Conservation (phyloP, 2,888 invertebrate species). For the Torymus tubicola region DNA sequence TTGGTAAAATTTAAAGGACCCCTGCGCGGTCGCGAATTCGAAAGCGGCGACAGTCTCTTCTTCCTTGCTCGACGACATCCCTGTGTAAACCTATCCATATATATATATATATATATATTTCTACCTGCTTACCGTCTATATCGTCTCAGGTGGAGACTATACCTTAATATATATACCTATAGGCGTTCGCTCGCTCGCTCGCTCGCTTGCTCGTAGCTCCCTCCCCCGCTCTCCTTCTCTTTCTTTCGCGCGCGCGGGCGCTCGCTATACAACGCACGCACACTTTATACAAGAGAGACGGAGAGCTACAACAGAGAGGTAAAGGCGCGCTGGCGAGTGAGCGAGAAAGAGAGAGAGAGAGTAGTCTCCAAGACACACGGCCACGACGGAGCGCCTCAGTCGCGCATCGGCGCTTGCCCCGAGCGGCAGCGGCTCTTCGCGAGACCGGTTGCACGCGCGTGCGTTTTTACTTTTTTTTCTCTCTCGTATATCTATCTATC, state of each 20-base stretch:
- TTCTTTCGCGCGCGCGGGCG: conserved; percentile 25
- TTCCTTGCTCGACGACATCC: too few species aligned
- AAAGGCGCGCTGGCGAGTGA: conserved; percentile 20
- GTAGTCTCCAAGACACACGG: conserved; percentile 39
- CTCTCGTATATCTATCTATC: too few species aligned
- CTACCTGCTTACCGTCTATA: too few species aligned
- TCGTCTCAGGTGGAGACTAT: conserved; percentile 21
- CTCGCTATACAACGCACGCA: conserved; percentile 8
- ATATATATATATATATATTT: too few species aligned
- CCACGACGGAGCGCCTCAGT: conserved; percentile 54
- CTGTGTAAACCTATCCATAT: too few species aligned
- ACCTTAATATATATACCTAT: conserved; percentile 23
- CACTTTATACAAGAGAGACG: too few species aligned
- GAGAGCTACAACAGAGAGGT: conserved; percentile 11
- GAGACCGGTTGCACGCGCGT: conserved; percentile 43
- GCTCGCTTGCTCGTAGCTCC: conserved; percentile 5
- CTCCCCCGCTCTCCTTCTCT: neutral
- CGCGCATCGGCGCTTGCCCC: conserved; percentile 69
- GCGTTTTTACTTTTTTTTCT: too few species aligned
- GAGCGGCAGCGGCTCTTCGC: conserved; percentile 63
- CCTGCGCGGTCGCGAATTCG: too few species aligned
- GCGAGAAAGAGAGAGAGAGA: conserved; percentile 23
- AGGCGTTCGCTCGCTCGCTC: conserved; percentile 6
- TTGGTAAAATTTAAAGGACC: too few species aligned
- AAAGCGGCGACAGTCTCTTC: too few species aligned